A percentile compares a stretch with the other conserved stretches of the same genome.
These are phyloP conservation scores for Agriopis aurantiaria DNA, from an alignment of 2,888 invertebrate genomes.

Conservation along the genomic window DNA sequence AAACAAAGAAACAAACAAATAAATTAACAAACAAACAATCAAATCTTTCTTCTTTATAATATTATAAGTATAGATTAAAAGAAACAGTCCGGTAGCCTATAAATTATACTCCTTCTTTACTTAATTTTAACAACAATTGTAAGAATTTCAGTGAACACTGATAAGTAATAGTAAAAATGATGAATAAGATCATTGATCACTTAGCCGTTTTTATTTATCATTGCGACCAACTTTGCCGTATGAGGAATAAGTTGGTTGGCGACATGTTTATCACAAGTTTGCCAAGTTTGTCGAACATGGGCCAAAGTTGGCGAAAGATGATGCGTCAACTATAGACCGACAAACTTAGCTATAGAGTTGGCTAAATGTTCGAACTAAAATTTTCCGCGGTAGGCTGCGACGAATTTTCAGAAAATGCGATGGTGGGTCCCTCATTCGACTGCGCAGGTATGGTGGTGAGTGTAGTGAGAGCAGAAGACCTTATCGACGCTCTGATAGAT, in stretches of 20 bases:
- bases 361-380: background rate
- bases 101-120: too few species aligned
- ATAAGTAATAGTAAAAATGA: background rate
- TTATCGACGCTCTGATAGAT: background rate
- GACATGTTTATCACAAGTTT: too few species aligned
- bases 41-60: too few species aligned
- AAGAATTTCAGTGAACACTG: background rate
- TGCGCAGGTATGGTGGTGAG: background rate
- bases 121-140: too few species aligned
- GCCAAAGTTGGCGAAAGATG: constrained; percentile 17
- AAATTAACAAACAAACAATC: too few species aligned
- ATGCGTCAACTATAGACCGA: constrained; percentile 3
- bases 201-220: background rate
- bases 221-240: too few species aligned
- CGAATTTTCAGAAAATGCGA: background rate
- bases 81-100: too few species aligned
- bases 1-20: too few species aligned
- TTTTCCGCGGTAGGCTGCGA: background rate
- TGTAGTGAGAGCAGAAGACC: background rate
- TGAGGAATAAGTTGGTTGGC: too few species aligned
- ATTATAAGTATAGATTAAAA: too few species aligned
- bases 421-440: background rate
- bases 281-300: constrained; percentile 13
- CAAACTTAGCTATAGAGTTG: background rate
- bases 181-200: background rate